Evolutionary conservation across 92 coral and sea anemone species (phyloP), one percentile per base, ranked within the genome.

Genomic region (Zoanthus sociatus): DNA sequence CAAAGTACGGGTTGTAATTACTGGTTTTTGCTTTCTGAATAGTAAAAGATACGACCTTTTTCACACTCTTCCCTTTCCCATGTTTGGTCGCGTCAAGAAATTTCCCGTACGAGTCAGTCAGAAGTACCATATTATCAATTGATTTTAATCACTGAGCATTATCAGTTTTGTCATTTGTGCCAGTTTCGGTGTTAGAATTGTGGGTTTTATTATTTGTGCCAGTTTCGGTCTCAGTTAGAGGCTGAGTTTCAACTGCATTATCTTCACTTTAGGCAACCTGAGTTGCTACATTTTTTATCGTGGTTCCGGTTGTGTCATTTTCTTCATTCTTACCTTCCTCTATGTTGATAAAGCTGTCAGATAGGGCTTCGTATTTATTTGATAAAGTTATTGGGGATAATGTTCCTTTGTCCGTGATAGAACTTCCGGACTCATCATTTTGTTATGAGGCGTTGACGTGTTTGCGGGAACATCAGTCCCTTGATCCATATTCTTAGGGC

Each of bases 31-130:
- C 77, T 37, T 73, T 73, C 77, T 37, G 54, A 73, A 54, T 73
- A 73, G 77, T 73, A 73, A 73, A 73, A 73, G 7, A 45, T 47
- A 31, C 77, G 33, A 31, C 77, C 77, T 30, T 73, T 73, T 73
- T n/a, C 77, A 73, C 21, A 45, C 77, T 73, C 77, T 73, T 73
- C 77, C 77, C 55, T 73, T 73, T 73, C 55, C 77, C 53, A 73
- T 26, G 44, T n/a, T 73, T 42, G 54, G 77, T 73, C 54, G 77
- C n/a, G 64, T 56, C 64, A 26, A 26, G 26, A 56, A 56, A 56
- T 56, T 56, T 56, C 14, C 13, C 11, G n/a, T 56, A 8, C n/a
- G 64, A 56, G 14, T 56, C 64, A 56, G 2, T 56, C 26, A 26
- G 26, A 26, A 11, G 14, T 56, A 56, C 12, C 15, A 7, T 15